Evolutionary conservation across 1,140 invertebrate genomes (phyloP).

Genomic region (Medauroidea extradentata): DNA sequence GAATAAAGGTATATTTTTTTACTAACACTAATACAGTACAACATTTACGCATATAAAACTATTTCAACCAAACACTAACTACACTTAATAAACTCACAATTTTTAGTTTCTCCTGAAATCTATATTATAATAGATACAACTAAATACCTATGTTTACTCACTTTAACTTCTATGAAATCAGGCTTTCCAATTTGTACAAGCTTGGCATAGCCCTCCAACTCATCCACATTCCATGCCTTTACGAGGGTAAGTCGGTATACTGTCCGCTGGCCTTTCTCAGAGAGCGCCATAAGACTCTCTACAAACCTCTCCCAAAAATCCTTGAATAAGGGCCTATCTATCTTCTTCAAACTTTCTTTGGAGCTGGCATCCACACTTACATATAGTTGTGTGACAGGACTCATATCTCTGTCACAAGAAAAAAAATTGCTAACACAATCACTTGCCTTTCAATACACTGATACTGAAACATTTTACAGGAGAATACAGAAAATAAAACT

Average conservation of each 20-base stretch:
- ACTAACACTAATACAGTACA: no score
- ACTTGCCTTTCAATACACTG: no score
- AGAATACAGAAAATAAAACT: no score
- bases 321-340: slow-evolving; percentile 58
- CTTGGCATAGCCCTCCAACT: slow-evolving; percentile 56
- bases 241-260: slow-evolving; percentile 62
- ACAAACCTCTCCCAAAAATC: slow-evolving; percentile 62
- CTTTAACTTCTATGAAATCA: slow-evolving; percentile 65
- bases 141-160: slow-evolving; percentile 24
- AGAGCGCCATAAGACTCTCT: slow-evolving; percentile 51
- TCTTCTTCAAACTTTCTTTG: slow-evolving; percentile 60
- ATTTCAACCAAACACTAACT: no score
- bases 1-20: no score
- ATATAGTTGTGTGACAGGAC: slow-evolving; percentile 60
- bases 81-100: background rate
- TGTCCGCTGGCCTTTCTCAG: slow-evolving; percentile 56
- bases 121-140: background rate
- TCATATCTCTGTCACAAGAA: slow-evolving; percentile 44
- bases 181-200: slow-evolving; percentile 55
- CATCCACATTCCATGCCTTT: slow-evolving; percentile 58
- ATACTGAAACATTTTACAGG: no score
- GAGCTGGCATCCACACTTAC: slow-evolving; percentile 61
- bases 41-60: no score
- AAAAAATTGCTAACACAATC: no score
- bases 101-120: background rate